Conservation (phyloP, 1,140 invertebrate genomes). For the Drosophila auraria region DNA sequence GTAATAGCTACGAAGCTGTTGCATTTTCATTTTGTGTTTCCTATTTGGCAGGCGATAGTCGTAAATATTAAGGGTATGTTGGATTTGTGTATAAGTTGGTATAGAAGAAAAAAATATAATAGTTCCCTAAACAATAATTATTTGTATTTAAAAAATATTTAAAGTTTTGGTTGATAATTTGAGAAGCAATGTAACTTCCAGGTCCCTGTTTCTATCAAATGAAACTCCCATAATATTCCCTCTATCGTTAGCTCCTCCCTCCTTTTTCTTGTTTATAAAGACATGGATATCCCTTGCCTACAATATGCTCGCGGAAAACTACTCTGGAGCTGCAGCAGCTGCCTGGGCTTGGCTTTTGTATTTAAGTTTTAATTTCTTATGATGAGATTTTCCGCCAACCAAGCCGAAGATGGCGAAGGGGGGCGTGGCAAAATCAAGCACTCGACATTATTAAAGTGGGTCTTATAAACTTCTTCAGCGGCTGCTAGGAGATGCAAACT, state of each 20-base stretch:
- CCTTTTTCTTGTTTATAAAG: conserved; percentile 5
- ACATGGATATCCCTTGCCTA: conserved; percentile 8
- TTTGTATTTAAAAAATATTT: background rate
- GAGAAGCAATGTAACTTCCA: no score
- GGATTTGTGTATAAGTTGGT: background rate
- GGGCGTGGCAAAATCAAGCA: conserved; percentile 65
- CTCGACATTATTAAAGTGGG: conserved; percentile 82
- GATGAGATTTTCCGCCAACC: conserved; percentile 58
- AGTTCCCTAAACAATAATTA: background rate
- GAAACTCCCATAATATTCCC: background rate
- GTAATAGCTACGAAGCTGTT: conserved; percentile 67
- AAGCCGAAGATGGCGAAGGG: background rate
- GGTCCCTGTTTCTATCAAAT: no score
- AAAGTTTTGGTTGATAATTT: background rate
- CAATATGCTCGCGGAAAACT: conserved; percentile 12
- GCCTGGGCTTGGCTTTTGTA: conserved; percentile 50
- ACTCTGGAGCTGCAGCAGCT: conserved; percentile 1
- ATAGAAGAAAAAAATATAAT: background rate
- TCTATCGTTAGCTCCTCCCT: background rate
- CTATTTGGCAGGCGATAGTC: background rate
- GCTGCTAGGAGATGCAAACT: conserved; percentile 46
- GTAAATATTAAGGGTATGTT: background rate
- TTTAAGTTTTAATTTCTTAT: conserved; percentile 80
- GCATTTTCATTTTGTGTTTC: conserved; percentile 33
- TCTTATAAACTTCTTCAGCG: conserved; percentile 74